These are phyloP conservation scores for Osmoderma eremita DNA, from an alignment of 2,888 invertebrate species.

Conservation along the genomic window DNA sequence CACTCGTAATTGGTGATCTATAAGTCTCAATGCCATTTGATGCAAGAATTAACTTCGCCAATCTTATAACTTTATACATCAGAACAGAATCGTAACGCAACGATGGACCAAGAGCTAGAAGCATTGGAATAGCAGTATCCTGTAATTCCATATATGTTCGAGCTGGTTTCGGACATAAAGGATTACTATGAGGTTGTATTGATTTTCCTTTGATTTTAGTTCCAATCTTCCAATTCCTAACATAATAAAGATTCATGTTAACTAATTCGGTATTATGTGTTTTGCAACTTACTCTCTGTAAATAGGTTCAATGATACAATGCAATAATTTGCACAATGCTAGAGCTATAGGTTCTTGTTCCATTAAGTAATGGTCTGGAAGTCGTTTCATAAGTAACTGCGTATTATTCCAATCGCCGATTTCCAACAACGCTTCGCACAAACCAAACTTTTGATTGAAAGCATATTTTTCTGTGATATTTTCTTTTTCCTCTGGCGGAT, in stretches of 20 bases:
- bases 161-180: constrained; percentile 74
- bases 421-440: constrained; percentile 87
- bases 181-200: constrained; percentile 65
- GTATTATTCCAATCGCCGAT: constrained; percentile 94
- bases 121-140: constrained; percentile 84
- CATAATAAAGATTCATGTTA: constrained; percentile 51
- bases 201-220: constrained; percentile 74
- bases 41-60: constrained; percentile 62
- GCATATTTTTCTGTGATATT: constrained; percentile 70
- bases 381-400: constrained; percentile 77
- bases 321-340: constrained; percentile 82
- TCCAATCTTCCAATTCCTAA: constrained; percentile 78
- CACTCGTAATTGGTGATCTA: constrained; percentile 54
- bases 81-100: constrained; percentile 88
- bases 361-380: constrained; percentile 84
- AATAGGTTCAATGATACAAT: constrained; percentile 85
- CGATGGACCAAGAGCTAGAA: constrained; percentile 86
- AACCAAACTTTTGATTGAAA: constrained; percentile 91
- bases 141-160: constrained; percentile 77
- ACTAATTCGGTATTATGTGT: not conserved
- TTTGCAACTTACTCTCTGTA: constrained; percentile 76
- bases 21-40: constrained; percentile 56
- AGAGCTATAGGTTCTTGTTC: constrained; percentile 81
- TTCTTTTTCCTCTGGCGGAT: constrained; percentile 75
- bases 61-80: constrained; percentile 83